Conservation (phyloP, 1,140 invertebrate species). For the Leptinotarsa texana region DNA sequence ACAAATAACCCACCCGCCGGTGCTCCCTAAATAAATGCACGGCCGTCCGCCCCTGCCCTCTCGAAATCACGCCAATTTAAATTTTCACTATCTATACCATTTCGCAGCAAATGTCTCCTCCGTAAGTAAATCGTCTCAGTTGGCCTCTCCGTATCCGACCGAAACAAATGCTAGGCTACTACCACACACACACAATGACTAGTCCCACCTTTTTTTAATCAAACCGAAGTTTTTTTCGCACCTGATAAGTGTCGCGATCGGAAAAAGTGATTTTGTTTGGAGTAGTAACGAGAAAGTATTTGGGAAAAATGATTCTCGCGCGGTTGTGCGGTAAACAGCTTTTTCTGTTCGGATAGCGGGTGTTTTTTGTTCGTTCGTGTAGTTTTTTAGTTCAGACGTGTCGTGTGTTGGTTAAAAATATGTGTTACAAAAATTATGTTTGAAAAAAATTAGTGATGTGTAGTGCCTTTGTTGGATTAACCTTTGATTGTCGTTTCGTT, state of each 20-base stretch:
- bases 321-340: neutral
- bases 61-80: constrained; percentile 2
- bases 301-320: neutral
- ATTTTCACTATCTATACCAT: constrained; percentile 6
- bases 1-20: neutral
- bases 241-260: neutral
- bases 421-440: neutral
- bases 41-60: neutral
- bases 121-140: constrained; percentile 8
- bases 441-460: neutral
- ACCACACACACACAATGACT: neutral
- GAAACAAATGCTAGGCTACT: neutral
- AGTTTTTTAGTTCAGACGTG: neutral
- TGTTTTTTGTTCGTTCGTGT: neutral
- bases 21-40: neutral
- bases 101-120: constrained; percentile 1
- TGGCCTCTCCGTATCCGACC: neutral
- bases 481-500: neutral
- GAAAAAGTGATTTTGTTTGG: neutral
- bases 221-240: neutral
- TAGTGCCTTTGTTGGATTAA: constrained; percentile 2
- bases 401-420: neutral
- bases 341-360: neutral
- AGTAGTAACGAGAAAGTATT: too few species aligned
- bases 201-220: constrained; percentile 3